phyloP scores from a whole-genome alignment of 2,113 vertebrate genomes.

The Oncorhynchus tshawytscha region DNA sequence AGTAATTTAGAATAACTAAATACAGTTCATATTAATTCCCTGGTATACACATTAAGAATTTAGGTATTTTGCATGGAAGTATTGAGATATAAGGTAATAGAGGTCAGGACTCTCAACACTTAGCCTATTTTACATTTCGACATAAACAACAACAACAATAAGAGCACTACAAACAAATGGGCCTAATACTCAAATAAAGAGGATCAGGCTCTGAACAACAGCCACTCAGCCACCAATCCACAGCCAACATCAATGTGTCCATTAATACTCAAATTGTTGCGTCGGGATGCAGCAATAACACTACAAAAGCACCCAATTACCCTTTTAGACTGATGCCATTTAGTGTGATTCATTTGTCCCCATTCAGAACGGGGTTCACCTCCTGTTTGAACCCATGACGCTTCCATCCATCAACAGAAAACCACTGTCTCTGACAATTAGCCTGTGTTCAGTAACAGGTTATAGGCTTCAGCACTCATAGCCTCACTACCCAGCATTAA shows the following conservation, averaged over 20 bases:
- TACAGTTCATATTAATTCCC: too few species aligned
- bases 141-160: too few species aligned
- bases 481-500: neutral
- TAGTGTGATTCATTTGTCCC: slow-evolving; percentile 4
- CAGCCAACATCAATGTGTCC: too few species aligned
- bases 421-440: neutral
- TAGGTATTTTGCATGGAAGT: too few species aligned
- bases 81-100: too few species aligned
- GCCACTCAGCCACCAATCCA: too few species aligned
- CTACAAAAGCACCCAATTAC: neutral
- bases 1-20: too few species aligned
- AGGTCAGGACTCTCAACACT: too few species aligned
- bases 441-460: neutral
- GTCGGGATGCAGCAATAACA: neutral
- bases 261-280: neutral
- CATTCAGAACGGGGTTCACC: neutral
- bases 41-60: too few species aligned
- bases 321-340: neutral
- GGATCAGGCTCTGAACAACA: too few species aligned
- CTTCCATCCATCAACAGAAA: neutral
- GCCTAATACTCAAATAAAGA: too few species aligned
- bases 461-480: neutral
- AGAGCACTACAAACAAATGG: neutral
- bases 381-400: slow-evolving; percentile 1
- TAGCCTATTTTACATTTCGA: too few species aligned